Evolutionary conservation across 2,113 vertebrate species (phyloP).

Genomic region (Dipodomys spectabilis): DNA sequence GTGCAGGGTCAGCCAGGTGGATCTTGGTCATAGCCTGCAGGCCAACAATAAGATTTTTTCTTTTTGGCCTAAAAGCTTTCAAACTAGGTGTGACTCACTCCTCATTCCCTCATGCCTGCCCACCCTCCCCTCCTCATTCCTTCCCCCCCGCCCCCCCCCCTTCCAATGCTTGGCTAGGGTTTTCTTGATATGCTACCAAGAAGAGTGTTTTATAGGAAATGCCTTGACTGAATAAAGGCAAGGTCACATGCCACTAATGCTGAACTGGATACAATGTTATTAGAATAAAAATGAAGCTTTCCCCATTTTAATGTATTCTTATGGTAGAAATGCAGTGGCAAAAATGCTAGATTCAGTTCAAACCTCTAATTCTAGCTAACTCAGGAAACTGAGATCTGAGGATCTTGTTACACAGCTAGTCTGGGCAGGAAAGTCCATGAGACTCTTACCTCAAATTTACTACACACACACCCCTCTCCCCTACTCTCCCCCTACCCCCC

Average conservation of each 20-base stretch:
- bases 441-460: too few relatives aligned
- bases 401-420: too few relatives aligned
- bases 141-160: too few relatives aligned
- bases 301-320: background rate
- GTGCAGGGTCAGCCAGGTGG: background rate
- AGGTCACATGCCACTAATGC: background rate
- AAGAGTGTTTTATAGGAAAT: background rate
- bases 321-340: background rate
- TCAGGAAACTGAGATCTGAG: too few relatives aligned
- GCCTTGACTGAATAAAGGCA: background rate
- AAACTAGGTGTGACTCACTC: too few relatives aligned
- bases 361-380: background rate
- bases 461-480: too few relatives aligned
- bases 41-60: background rate
- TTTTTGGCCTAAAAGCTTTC: too few relatives aligned
- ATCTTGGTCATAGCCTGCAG: background rate
- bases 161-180: background rate
- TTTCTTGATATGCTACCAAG: background rate
- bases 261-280: background rate
- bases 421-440: too few relatives aligned
- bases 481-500: too few relatives aligned
- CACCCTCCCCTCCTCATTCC: too few relatives aligned
- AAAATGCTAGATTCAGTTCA: background rate
- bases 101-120: too few relatives aligned
- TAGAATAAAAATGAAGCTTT: background rate